phyloP scores from a whole-genome alignment of 1,140 invertebrate genomes.

The Polypedilum pembai region DNA sequence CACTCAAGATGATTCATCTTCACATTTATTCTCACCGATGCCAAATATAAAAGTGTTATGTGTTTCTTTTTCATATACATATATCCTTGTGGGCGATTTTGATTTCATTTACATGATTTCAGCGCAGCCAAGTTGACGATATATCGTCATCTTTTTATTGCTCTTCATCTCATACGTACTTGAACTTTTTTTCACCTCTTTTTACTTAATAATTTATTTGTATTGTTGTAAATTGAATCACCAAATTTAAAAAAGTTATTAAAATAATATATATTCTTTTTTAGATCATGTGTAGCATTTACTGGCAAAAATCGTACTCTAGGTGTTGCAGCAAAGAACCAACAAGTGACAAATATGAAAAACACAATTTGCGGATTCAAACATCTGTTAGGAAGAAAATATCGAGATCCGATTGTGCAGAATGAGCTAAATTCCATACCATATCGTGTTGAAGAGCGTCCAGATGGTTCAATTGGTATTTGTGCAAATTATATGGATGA shows the following conservation, averaged over 20 bases:
- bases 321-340: constrained; percentile 94
- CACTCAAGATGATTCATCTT: neutral
- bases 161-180: too few species aligned
- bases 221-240: neutral
- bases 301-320: constrained; percentile 84
- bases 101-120: constrained; percentile 14
- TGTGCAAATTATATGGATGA: constrained; percentile 82
- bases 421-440: constrained; percentile 68
- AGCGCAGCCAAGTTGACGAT: neutral
- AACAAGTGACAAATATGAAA: constrained; percentile 93
- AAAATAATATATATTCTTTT: constrained; percentile 39
- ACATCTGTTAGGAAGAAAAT: constrained; percentile 78
- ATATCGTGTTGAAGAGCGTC: constrained; percentile 60
- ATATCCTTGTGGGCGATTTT: neutral
- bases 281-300: constrained; percentile 91
- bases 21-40: neutral
- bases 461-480: constrained; percentile 69
- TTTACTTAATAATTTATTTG: too few species aligned
- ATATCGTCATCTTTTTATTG: too few species aligned
- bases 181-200: constrained; percentile 1
- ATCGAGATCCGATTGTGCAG: constrained; percentile 78
- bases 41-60: neutral
- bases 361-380: constrained; percentile 95
- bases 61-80: neutral
- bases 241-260: neutral